Conservation (phyloP, 2,797 vertebrate species). For the Cossypha caffra region DNA sequence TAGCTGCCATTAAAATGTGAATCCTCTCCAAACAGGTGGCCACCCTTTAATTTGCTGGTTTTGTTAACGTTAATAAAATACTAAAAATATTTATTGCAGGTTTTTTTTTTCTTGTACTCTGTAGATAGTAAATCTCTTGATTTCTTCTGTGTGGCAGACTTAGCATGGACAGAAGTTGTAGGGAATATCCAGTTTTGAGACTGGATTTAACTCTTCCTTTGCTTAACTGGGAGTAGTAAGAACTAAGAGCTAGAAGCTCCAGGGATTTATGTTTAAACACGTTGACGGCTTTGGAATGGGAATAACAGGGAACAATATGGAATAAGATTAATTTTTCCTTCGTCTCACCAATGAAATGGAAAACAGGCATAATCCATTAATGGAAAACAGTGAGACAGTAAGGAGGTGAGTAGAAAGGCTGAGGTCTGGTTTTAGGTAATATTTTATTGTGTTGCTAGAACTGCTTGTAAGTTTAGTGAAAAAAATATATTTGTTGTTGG, state of each 20-base stretch:
- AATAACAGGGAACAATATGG: background rate
- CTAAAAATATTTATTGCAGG: background rate
- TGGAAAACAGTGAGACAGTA: background rate
- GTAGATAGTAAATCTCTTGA: background rate
- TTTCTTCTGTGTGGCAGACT: background rate
- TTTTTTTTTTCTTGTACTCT: background rate
- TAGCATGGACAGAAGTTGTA: background rate
- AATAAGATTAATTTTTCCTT: background rate
- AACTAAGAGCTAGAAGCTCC: background rate
- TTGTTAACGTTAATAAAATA: slow-evolving; percentile 70
- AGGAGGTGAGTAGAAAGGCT: background rate
- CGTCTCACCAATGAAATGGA: background rate
- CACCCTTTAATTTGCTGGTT: background rate
- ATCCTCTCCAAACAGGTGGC: background rate
- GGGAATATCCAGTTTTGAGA: background rate
- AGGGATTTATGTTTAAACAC: background rate
- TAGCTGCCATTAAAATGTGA: background rate
- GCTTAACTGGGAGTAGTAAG: background rate
- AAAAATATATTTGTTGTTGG: background rate
- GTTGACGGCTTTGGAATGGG: background rate
- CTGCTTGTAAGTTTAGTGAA: background rate
- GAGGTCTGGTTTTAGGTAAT: background rate
- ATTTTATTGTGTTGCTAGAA: background rate
- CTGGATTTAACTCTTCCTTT: background rate
- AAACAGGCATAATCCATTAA: background rate